Conservation (phyloP, 2,113 vertebrate genomes). For the Cottus gobio region DNA sequence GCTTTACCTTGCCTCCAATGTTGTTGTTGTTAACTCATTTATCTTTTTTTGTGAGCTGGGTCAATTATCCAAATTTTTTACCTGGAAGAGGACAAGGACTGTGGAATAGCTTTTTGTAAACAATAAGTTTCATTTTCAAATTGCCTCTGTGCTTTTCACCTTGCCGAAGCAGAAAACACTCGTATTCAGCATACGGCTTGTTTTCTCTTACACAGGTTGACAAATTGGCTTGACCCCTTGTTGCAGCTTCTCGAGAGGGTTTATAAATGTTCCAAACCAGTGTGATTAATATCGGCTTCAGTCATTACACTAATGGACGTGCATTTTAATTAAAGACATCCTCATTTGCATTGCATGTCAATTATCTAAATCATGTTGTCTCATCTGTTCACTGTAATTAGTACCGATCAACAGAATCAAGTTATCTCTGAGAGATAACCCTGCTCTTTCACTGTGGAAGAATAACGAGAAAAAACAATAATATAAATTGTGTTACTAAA, state of each 20-base stretch:
- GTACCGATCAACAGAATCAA: slow-evolving; percentile 55
- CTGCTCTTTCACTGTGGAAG: slow-evolving; percentile 25
- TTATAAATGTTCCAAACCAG: slow-evolving; percentile 73
- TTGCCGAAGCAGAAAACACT: slow-evolving; percentile 37
- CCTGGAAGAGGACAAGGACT: slow-evolving; percentile 4
- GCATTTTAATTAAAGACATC: slow-evolving; percentile 82
- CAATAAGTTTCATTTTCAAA: slow-evolving; percentile 4
- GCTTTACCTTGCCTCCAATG: slow-evolving; percentile 32
- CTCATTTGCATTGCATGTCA: slow-evolving; percentile 83
- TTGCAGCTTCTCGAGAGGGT: slow-evolving; percentile 54
- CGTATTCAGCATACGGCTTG: slow-evolving; percentile 23
- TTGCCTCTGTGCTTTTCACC: slow-evolving; percentile 8
- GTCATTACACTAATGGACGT: slow-evolving; percentile 83
- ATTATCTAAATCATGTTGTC: slow-evolving; percentile 79
- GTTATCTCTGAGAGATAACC: slow-evolving; percentile 55
- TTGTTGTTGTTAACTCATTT: background rate
- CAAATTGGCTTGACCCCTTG: slow-evolving; percentile 72
- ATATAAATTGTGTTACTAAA: no score
- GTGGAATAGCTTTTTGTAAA: slow-evolving; percentile 1
- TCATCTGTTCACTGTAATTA: slow-evolving; percentile 77
- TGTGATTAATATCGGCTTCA: slow-evolving; percentile 75
- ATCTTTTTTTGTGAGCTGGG: slow-evolving; percentile 4
- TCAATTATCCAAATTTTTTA: slow-evolving; percentile 43
- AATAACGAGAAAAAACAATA: no score
- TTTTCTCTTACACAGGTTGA: slow-evolving; percentile 43